Percentiles rank a stretch among this genome's conserved stretches.
These are phyloP conservation scores for Sebastes minor DNA, from an alignment of 2,797 vertebrate species.

Conservation along the genomic window DNA sequence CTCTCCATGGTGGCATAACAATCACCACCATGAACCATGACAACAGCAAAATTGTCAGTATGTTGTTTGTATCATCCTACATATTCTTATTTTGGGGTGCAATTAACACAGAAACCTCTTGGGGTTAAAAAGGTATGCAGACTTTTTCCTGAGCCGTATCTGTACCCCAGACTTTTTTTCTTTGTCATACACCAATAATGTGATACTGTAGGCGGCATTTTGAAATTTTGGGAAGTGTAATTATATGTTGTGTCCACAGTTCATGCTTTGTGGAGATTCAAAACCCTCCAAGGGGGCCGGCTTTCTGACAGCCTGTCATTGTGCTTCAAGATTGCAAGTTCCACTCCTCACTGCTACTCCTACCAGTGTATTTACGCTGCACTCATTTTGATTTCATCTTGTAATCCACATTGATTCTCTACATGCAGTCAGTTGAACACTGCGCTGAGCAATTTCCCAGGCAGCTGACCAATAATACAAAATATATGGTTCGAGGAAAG, in stretches of 20 bases:
- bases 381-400: constrained; percentile 15
- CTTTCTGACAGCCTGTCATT: background rate
- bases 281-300: background rate
- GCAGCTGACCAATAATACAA: constrained; percentile 18
- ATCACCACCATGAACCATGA: no score
- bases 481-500: constrained; percentile 8
- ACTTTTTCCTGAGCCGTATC: background rate
- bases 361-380: background rate
- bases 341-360: background rate
- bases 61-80: background rate
- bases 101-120: background rate
- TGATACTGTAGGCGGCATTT: background rate
- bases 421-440: background rate
- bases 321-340: background rate
- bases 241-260: background rate
- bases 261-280: background rate
- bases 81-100: background rate
- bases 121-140: background rate
- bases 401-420: constrained; percentile 33
- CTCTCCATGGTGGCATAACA: no score
- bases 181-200: background rate
- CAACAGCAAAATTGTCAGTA: background rate
- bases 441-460: constrained; percentile 14
- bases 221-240: background rate
- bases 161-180: background rate